Base-by-base conservation (phyloP, 2,888 invertebrate species). In the Nymphalis polychloros region DNA sequence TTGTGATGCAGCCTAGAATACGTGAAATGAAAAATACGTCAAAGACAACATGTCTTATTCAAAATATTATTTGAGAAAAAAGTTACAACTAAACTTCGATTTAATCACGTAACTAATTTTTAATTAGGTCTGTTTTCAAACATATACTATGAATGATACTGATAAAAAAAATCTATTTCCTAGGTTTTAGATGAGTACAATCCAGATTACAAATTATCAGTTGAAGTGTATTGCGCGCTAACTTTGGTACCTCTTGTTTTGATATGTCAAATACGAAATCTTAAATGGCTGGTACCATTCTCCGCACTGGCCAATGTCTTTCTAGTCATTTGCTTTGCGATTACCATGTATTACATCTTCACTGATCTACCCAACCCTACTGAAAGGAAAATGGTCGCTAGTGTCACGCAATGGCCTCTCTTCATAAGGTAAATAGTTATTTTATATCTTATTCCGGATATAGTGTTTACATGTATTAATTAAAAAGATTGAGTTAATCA, bases 281-380 rank as follows among this genome's bases (percentile, higher is more conserved):
- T 98, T 4, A 97, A 96, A 82, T 95, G 95, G 78, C 88, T 99
- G 74, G 97, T 98, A 17, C 97, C 98, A 0, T 97, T 98, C 83
- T 98, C 98, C 0, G 94, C 96, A 59, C 81, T 97, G 23, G 98
- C 98, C 59, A 98, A 98, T 82, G 74, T 96, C 0, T 94, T 97
- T 64, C 96, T 98, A 80, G 90, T 96, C 0, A 82, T 94, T 0
- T 96, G 97, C 0, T 95, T 98, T 74, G 93, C 90, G 27, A 96
- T 98, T 73, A 97, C 97, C 0, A 93, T 97, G 74, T 97, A 96
- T 84, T 98, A 96, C 82, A 93, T 98, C 79, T 96, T 98, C 79
- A 90, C 90, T 49, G 88, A 89, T 61, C 87, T 92, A 68, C 89
- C 94, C 0, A 78, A 84, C 0, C 65, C 85, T 0, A 81, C 78